These are phyloP conservation scores for Denticeps clupeoides DNA, from an alignment of 2,797 vertebrate species.

Conservation along the genomic window DNA sequence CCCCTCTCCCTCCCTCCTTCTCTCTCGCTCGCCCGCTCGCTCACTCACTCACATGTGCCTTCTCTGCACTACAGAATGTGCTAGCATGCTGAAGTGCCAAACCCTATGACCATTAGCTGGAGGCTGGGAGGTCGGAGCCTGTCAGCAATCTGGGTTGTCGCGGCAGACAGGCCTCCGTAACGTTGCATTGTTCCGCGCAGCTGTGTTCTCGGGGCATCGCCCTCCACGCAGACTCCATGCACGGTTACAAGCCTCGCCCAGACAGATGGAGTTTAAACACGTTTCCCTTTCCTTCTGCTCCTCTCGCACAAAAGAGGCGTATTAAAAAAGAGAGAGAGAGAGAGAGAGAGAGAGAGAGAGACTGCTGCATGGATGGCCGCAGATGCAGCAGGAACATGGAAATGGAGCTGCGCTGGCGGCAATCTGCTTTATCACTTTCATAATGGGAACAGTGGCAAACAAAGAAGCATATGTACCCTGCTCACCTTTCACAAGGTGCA, in stretches of 20 bases:
- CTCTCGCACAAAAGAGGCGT: conserved; percentile 1
- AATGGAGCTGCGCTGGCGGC: conserved; percentile 71
- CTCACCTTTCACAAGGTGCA: too few species aligned
- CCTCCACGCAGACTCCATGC: conserved; percentile 10
- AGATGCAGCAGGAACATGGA: conserved; percentile 69
- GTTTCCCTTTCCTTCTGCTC: conserved; percentile 13
- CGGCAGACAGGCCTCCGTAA: neutral
- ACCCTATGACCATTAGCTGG: conserved; percentile 4
- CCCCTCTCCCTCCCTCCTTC: conserved; percentile 10
- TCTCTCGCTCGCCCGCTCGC: conserved; percentile 75
- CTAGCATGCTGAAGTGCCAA: conserved; percentile 3
- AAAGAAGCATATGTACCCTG: too few species aligned
- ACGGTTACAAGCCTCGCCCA: conserved; percentile 8
- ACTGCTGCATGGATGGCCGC: conserved; percentile 66
- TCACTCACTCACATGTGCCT: conserved; percentile 66
- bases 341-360: conserved; percentile 66
- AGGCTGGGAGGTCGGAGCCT: conserved; percentile 1
- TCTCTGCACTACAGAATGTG: neutral
- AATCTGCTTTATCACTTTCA: conserved; percentile 57
- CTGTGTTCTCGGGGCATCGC: conserved; percentile 8
- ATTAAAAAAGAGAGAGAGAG: conserved; percentile 16
- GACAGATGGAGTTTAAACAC: conserved; percentile 22
- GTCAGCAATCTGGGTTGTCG: conserved; percentile 5
- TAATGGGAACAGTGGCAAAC: too few species aligned
- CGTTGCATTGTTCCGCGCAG: conserved; percentile 15